phyloP scores from a whole-genome alignment of 2,797 vertebrate genomes.

The Dermochelys coriacea region DNA sequence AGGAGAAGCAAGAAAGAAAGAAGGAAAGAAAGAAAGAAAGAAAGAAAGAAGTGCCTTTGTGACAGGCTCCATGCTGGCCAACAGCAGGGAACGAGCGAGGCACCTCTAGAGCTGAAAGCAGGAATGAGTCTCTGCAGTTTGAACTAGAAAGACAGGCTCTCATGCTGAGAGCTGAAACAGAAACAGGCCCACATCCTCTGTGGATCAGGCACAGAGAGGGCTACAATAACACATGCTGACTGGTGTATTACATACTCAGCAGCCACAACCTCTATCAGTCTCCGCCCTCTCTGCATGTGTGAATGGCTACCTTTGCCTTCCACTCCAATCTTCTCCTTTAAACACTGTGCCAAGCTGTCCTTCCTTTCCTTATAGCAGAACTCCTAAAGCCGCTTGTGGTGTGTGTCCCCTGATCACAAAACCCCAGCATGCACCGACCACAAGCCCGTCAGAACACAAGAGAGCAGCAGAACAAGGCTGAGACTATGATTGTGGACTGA shows the following conservation, averaged over 20 bases:
- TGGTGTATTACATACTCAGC: background rate
- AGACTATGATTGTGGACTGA: background rate
- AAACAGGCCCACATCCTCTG: background rate
- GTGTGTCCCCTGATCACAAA: background rate
- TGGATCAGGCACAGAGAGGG: background rate
- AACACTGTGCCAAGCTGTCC: background rate
- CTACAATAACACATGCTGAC: background rate
- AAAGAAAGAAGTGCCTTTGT: fast-evolving
- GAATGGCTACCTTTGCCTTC: background rate
- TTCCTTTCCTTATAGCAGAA: background rate
- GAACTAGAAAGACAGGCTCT: background rate
- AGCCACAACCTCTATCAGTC: background rate
- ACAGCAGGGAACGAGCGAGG: background rate
- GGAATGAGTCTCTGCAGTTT: background rate
- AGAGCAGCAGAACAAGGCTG: fast-evolving
- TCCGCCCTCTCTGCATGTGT: background rate
- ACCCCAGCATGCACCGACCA: background rate
- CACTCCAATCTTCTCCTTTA: background rate
- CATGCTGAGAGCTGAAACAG: background rate
- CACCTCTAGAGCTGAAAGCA: background rate
- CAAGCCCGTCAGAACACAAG: background rate
- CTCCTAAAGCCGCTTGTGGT: background rate
- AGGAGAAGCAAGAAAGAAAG: background rate
- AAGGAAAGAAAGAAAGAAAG: fast-evolving
- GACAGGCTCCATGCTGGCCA: fast-evolving